These are phyloP conservation scores for Meta bourneti DNA, from an alignment of 2,888 invertebrate species.

Conservation along the genomic window DNA sequence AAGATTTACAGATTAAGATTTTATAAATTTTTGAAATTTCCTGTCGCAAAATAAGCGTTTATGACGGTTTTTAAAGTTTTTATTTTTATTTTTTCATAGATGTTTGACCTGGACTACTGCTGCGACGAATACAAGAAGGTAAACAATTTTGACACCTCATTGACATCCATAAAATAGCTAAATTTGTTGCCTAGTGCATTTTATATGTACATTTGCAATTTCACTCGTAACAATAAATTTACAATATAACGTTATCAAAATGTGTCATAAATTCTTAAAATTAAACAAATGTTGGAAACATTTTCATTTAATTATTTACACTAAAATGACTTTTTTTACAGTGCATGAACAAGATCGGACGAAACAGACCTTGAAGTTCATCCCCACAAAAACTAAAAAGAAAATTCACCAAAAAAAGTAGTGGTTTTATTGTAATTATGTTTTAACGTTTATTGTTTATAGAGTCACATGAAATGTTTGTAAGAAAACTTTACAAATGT, in stretches of 20 bases:
- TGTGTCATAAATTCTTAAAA: too few relatives aligned
- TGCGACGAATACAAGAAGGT: constrained; percentile 69
- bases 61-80: not conserved
- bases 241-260: too few relatives aligned
- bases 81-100: constrained; percentile 18
- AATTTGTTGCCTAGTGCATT: not conserved
- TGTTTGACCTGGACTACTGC: constrained; percentile 61
- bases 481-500: too few relatives aligned
- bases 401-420: too few relatives aligned
- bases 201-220: not conserved
- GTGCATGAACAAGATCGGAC: constrained; percentile 62
- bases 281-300: not conserved
- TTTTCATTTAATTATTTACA: not conserved
- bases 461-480: too few relatives aligned
- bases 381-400: not conserved
- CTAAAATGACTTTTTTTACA: constrained; percentile 1
- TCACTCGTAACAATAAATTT: too few relatives aligned
- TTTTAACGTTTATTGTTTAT: too few relatives aligned
- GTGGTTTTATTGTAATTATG: too few relatives aligned
- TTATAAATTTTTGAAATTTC: too few relatives aligned
- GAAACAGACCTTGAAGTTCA: constrained; percentile 40
- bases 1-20: too few relatives aligned
- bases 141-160: not conserved
- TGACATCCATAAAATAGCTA: not conserved
- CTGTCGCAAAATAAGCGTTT: too few relatives aligned